These are phyloP conservation scores for Ernsta delagoae DNA, from an alignment of 2,888 invertebrate species.

Conservation along the genomic window DNA sequence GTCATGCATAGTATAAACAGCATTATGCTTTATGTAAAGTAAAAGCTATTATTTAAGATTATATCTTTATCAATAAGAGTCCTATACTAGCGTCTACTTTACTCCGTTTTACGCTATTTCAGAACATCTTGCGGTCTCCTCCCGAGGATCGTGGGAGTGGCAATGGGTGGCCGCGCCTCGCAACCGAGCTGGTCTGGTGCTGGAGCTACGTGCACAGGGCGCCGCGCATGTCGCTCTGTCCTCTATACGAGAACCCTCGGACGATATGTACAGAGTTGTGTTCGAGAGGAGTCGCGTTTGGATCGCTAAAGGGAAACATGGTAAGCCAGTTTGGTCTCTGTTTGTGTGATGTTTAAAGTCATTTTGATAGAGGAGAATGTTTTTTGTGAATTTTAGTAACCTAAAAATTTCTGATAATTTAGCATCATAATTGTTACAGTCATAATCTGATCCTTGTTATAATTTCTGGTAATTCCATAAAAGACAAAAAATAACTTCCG, in stretches of 20 bases:
- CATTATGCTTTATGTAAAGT: too few species aligned
- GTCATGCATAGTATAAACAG: too few species aligned
- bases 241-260: constrained; percentile 79
- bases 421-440: too few species aligned
- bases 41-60: too few species aligned
- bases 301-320: constrained; percentile 88
- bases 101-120: neutral
- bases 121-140: constrained; percentile 87
- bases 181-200: constrained; percentile 86
- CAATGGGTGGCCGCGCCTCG: constrained; percentile 87
- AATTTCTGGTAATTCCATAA: too few species aligned
- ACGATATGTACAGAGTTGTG: constrained; percentile 87
- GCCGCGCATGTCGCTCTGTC: constrained; percentile 86
- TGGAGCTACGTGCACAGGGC: constrained; percentile 84
- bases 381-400: too few species aligned
- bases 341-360: neutral
- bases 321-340: constrained; percentile 56
- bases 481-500: too few species aligned
- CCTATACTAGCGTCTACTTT: neutral
- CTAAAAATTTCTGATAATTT: too few species aligned
- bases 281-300: constrained; percentile 86
- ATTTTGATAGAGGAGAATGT: too few species aligned
- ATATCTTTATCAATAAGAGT: too few species aligned
- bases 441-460: too few species aligned
- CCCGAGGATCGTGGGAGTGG: constrained; percentile 86